Percentiles rank a stretch among this genome's conserved stretches.
Evolutionary conservation across 2,888 invertebrate species (phyloP).

Genomic region (Pollenia angustigena): DNA sequence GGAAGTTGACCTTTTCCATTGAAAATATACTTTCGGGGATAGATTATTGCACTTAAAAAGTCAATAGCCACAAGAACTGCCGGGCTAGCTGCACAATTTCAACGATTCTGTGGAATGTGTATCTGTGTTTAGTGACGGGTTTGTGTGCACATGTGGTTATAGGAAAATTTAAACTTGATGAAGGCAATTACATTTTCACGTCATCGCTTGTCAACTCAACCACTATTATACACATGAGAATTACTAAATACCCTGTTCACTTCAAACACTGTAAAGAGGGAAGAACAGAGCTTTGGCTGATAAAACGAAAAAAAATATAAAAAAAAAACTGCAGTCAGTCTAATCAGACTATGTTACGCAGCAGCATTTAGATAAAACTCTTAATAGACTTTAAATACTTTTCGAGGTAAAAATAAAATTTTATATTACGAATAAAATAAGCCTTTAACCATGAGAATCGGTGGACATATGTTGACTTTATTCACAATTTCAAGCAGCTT

Average conservation of each 20-base stretch:
- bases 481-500: too few species aligned
- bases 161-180: conserved; percentile 68
- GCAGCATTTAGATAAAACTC: neutral
- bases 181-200: conserved; percentile 73
- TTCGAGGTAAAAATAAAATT: too few species aligned
- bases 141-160: conserved; percentile 26
- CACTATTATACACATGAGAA: conserved; percentile 62
- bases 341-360: neutral
- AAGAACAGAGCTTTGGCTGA: neutral
- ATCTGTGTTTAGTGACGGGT: neutral
- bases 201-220: conserved; percentile 71
- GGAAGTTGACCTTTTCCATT: too few species aligned
- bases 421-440: too few species aligned
- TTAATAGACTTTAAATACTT: too few species aligned
- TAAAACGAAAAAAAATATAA: neutral
- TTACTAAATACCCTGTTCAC: conserved; percentile 49
- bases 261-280: neutral
- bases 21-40: too few species aligned
- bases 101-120: too few species aligned
- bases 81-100: neutral
- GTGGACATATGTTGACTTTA: too few species aligned
- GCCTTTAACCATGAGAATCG: too few species aligned
- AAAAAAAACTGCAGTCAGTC: neutral
- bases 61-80: neutral
- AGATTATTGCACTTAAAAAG: neutral